Conservation (phyloP, 2,888 invertebrate species). For the Brachypalpus laphriformis region DNA sequence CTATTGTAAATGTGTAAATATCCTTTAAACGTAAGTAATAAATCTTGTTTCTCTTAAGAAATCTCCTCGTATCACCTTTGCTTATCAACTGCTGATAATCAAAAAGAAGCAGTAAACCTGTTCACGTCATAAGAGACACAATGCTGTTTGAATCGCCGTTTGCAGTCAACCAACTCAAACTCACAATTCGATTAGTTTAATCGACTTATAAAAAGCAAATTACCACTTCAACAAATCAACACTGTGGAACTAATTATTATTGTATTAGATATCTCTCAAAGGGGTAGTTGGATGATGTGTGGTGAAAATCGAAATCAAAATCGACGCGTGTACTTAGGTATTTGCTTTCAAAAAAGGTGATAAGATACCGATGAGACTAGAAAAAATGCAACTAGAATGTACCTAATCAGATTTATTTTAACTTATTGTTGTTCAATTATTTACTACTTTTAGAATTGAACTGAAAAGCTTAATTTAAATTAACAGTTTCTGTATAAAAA, state of each 20-base stretch:
- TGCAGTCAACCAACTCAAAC: conserved; percentile 6
- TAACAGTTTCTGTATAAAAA: too few species aligned
- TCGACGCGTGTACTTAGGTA: conserved; percentile 31
- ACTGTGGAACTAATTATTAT: conserved; percentile 48
- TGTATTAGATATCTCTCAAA: conserved; percentile 42
- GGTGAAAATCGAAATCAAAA: conserved; percentile 40
- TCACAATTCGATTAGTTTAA: conserved; percentile 53
- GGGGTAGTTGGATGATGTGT: conserved; percentile 14
- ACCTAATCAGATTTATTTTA: conserved; percentile 9
- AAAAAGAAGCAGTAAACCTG: conserved; percentile 31
- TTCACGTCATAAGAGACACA: conserved; percentile 52
- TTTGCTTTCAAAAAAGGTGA: conserved; percentile 19
- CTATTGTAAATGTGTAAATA: background rate
- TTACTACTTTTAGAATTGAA: background rate
- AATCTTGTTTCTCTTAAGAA: conserved; percentile 14
- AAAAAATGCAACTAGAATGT: conserved; percentile 12
- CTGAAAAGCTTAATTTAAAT: background rate
- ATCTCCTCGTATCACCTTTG: conserved; percentile 11
- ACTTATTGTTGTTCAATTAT: conserved; percentile 17
- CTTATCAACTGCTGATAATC: conserved; percentile 64
- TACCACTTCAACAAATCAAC: conserved; percentile 63
- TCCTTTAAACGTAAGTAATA: conserved; percentile 5
- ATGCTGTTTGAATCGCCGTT: conserved; percentile 3
- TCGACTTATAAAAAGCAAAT: conserved; percentile 53
- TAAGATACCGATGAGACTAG: conserved; percentile 37